Base-by-base conservation (phyloP, 2,797 vertebrate species). In the Odontamblyopus lacepedii region DNA sequence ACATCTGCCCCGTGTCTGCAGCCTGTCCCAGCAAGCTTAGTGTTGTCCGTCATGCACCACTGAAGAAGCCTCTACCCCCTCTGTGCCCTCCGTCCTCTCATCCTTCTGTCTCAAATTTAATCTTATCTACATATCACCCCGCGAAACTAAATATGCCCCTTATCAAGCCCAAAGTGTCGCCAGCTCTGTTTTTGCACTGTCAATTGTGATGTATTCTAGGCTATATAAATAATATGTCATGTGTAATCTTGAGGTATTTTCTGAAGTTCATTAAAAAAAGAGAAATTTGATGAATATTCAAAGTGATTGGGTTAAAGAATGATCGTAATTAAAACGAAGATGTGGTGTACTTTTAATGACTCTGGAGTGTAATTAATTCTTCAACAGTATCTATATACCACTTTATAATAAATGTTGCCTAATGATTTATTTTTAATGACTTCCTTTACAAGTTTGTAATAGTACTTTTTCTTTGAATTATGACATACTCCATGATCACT, bases 111-210 rank as follows among this genome's bases (percentile, higher is more conserved):
- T 89, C 85, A 86, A 87, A 91, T 88, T 74, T 87, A 87, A 92
- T 92, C 91, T 94, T 94, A 94, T 94, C 92, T 90, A 81, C 86
- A 89, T 91, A 94, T 95, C 92, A 83, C 88, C 90, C 90, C 89
- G 88, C 92, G 92, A 86, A 90, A 90, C 86, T 72, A 82, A 82
- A 92, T 91, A 89, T 81, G 79, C 80, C 68, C 76, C 85, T 91
- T 87, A 91, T 92, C 91, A 87, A 79, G 78, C 62, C 62, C 19
- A 27, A 83, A 81, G 87, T 87, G 87, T 90, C 92, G 71, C 79
- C 73, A 29, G 79, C 77, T 85, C 87, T 91, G 88, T 89, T 90
- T 63, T 89, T 83, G 82, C 77, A 75, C 81, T 91, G 88, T 86
- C 85, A 85, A 63, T 30, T 44, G 75, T 91, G 86, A 93, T 92